Percentiles rank a stretch among this genome's conserved stretches.
phyloP scores from a whole-genome alignment of 2,888 invertebrate species.

The Acanthosepion esculentum region DNA sequence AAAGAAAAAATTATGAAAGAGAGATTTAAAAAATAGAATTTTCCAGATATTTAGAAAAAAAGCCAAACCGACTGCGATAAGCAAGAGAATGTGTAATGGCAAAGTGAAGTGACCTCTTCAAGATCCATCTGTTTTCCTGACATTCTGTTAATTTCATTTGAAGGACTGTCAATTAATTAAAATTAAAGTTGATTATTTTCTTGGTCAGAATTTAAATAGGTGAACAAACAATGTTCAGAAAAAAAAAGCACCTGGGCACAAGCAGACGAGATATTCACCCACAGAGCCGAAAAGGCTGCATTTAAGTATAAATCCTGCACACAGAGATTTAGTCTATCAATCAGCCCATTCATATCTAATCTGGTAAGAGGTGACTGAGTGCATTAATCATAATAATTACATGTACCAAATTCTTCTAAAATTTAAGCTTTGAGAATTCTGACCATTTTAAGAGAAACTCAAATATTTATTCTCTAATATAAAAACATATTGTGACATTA shows the following conservation, averaged over 20 bases:
- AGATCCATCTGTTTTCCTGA: not conserved
- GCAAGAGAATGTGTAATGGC: not conserved
- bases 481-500: too few relatives aligned
- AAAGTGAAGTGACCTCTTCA: not conserved
- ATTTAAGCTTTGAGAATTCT: too few relatives aligned
- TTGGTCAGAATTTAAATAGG: not conserved
- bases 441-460: too few relatives aligned
- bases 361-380: not conserved
- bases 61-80: not conserved
- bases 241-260: not conserved
- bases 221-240: not conserved
- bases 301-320: too few relatives aligned
- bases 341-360: too few relatives aligned
- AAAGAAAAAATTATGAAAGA: not conserved
- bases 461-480: too few relatives aligned
- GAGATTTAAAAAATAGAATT: not conserved
- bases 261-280: not conserved
- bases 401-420: too few relatives aligned
- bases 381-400: too few relatives aligned
- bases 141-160: not conserved
- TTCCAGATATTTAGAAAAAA: not conserved
- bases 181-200: not conserved
- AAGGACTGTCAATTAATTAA: conserved; percentile 10
- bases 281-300: not conserved
- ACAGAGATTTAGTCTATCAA: too few relatives aligned